Evolutionary conservation across 1,140 invertebrate species (phyloP).

Genomic region (Danaus plexippus): DNA sequence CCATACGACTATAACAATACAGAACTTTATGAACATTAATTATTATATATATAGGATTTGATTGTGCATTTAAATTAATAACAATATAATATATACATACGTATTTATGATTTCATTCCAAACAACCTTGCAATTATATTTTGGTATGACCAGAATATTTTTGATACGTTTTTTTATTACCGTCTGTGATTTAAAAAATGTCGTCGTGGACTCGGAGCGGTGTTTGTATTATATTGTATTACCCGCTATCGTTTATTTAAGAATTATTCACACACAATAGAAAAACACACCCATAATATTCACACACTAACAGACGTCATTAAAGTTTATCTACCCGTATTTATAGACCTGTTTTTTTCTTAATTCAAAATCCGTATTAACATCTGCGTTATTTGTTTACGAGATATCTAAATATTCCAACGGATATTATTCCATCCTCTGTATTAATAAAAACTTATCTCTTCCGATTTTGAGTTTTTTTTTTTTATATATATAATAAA

Average conservation of each 20-base stretch:
- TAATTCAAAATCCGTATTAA: constrained; percentile 35
- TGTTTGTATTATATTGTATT: constrained; percentile 31
- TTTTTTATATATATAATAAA: constrained; percentile 37
- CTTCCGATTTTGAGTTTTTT: background rate
- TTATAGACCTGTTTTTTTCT: constrained; percentile 20
- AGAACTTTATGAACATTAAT: constrained; percentile 9
- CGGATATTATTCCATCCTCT: constrained; percentile 53
- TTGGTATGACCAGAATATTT: no score
- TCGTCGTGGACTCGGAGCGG: constrained; percentile 25
- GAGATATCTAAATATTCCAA: constrained; percentile 44
- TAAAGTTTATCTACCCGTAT: constrained; percentile 18
- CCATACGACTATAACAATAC: constrained; percentile 39
- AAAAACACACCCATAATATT: no score
- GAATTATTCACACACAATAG: constrained; percentile 16
- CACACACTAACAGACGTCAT: constrained; percentile 4
- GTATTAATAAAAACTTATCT: constrained; percentile 28
- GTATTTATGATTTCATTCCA: no score
- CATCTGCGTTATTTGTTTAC: constrained; percentile 52
- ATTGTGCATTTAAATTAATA: no score
- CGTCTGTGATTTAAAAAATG: constrained; percentile 37
- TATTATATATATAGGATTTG: no score
- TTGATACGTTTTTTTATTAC: constrained; percentile 9
- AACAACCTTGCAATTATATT: no score
- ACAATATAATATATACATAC: no score
- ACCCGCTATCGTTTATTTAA: constrained; percentile 32